Base-by-base conservation (phyloP, 2,113 vertebrate species). In the Ascaphus truei region DNA sequence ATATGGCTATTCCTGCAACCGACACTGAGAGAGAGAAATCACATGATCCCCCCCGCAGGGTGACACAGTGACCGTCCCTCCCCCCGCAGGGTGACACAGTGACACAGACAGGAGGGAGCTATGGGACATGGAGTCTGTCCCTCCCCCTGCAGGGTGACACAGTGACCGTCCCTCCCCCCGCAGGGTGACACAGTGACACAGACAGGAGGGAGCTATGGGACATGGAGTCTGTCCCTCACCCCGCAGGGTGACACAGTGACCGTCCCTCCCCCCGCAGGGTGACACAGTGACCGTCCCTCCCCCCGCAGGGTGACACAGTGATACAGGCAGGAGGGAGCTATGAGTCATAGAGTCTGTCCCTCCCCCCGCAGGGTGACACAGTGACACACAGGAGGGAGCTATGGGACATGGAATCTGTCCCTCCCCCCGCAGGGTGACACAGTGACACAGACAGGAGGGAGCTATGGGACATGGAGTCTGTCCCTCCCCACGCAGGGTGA, bases 1-100 rank as follows among this genome's bases (percentile, higher is more conserved):
- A 95, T 75, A 95, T 90, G 10, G 87, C 73, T 0, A 90, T 41
- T 0, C 89, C 86, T 0, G 94, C 93, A 23, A 94, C 82, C 0
- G 91, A 91, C 45, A 95, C 93, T 95, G 80, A 0, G 20, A 45
- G 2, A 27, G 23, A 50, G 6, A 4, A 3, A 9, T 31, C 26
- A 47, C 26, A 13, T 10, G 23, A 12, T 5, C 9, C 6, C 12
- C 11, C 1, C 23, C 25, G 22, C 3, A 51, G 22, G 25, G n/a
- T n/a, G n/a, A n/a, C n/a, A n/a, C n/a, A n/a, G n/a, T n/a, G n/a
- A n/a, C n/a, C n/a, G n/a, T n/a, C n/a, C n/a, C n/a, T n/a, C n/a
- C n/a, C n/a, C n/a, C n/a, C n/a, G n/a, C n/a, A n/a, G n/a, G n/a
- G n/a, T n/a, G n/a, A n/a, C n/a, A n/a, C n/a, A n/a, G n/a, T n/a